Base-by-base conservation (phyloP, 1,140 invertebrate species). In the Muscidifurax raptorellus region DNA sequence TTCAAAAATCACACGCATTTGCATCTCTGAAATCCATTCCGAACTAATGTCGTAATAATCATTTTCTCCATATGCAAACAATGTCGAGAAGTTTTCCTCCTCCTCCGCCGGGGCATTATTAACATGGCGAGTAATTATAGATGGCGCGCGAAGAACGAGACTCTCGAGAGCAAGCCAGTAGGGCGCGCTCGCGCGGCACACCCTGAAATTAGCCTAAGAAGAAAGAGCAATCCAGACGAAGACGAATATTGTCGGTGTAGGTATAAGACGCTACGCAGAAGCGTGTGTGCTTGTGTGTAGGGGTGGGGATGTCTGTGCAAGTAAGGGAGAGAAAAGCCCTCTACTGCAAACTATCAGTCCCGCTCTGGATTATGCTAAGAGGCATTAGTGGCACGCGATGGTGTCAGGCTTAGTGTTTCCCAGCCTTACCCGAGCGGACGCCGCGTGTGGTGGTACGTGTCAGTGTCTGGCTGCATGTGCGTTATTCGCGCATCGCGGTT, bases 301-400 rank as follows among this genome's bases (percentile, higher is more conserved):
- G 40, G 4, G 40, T 40, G 40, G 4, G 40, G 4, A 13, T 52
- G 13, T 13, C 18, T 25, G 52, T 18, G 77, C 30, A 12, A 18
- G 28, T 1, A 28, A n/a, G 47, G 0, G 28, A 74, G 59, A 71
- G 71, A 74, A 74, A 74, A 74, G 44, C 80, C 80, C 40, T 59
- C 69, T 22, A 27, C 28, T n/a, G 71, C 47, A 27, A 59, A 77
- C 40, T 83, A 83, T 83, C 82, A 83, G 76, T 72, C 40, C 77
- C 47, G 44, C 15, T 28, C 66, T 74, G 44, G 66, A 80, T 84
- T 79, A 84, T 80, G 77, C 67, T 84, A 85, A 81, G 71, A 72
- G 67, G 72, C 78, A 85, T 76, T 76, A 85, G 44, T 28, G 36
- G 36, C 84, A 84, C 75, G 75, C 82, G 82, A 83, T 83, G 25